These are phyloP conservation scores for Gopherus evgoodei DNA, from an alignment of 2,113 vertebrate genomes.

Conservation along the genomic window DNA sequence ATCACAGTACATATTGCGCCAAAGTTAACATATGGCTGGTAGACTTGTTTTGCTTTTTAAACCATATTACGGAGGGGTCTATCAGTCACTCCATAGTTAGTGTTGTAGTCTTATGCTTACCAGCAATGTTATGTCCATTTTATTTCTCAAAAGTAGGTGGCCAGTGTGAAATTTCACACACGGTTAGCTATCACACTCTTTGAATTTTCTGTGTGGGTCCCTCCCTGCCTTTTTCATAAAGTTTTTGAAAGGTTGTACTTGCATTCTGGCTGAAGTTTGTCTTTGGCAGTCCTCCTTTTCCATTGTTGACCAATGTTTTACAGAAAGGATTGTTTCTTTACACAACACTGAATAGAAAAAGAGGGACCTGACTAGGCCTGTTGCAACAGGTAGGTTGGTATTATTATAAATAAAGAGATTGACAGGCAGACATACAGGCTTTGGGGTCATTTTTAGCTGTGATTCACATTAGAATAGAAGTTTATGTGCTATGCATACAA, in stretches of 20 bases:
- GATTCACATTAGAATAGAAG: background rate
- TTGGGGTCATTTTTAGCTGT: background rate
- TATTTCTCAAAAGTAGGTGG: background rate
- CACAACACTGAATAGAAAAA: background rate
- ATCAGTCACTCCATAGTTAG: background rate
- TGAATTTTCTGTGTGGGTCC: background rate
- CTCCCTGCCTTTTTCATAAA: background rate
- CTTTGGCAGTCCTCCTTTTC: background rate
- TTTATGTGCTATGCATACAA: background rate
- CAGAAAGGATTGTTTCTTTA: background rate
- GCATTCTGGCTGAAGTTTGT: background rate
- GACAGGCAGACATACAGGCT: background rate
- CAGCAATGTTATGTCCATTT: too few species aligned
- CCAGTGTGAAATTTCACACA: background rate
- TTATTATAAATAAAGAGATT: background rate
- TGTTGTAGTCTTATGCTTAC: background rate
- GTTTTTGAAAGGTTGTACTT: background rate
- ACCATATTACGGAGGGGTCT: background rate
- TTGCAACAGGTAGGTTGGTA: background rate
- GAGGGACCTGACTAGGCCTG: background rate
- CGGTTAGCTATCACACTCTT: background rate
- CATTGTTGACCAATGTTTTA: background rate
- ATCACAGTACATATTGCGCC: background rate
- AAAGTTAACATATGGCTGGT: background rate
- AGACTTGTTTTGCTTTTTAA: background rate